Conservation (phyloP, 2,888 invertebrate species). For the Meteorus colon region DNA sequence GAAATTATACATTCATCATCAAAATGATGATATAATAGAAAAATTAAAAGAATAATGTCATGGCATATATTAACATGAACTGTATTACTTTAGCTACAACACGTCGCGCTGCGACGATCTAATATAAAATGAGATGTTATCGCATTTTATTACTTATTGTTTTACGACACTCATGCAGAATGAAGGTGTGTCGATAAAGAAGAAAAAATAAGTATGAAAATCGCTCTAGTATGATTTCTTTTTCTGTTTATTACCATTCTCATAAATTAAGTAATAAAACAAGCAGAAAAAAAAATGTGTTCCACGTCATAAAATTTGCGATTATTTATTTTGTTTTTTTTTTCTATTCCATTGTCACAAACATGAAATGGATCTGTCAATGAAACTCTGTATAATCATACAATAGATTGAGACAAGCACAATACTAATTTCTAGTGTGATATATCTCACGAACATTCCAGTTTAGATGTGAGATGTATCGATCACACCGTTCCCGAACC, state of each 20-base stretch:
- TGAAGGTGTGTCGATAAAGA: too few relatives aligned
- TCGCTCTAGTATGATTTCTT: not conserved
- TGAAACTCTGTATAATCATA: not conserved
- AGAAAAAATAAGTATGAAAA: not conserved
- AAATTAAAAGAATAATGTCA: not conserved
- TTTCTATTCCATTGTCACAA: not conserved
- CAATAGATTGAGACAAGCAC: not conserved
- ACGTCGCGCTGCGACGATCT: not conserved
- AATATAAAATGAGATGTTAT: not conserved
- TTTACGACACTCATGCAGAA: not conserved
- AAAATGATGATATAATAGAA: not conserved
- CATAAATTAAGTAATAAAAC: not conserved
- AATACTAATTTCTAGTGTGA: not conserved
- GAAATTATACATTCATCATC: not conserved
- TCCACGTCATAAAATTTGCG: not conserved
- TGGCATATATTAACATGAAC: not conserved
- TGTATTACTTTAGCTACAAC: not conserved
- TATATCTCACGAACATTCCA: not conserved
- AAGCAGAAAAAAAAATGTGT: too few relatives aligned
- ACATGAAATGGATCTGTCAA: not conserved
- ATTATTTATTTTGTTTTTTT: not conserved
- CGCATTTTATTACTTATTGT: conserved; percentile 3
- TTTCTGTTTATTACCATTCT: not conserved
- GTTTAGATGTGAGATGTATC: not conserved
- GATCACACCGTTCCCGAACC: not conserved